phyloP scores from a whole-genome alignment of 2,888 invertebrate species.

The Dasysyrphus tricinctus region DNA sequence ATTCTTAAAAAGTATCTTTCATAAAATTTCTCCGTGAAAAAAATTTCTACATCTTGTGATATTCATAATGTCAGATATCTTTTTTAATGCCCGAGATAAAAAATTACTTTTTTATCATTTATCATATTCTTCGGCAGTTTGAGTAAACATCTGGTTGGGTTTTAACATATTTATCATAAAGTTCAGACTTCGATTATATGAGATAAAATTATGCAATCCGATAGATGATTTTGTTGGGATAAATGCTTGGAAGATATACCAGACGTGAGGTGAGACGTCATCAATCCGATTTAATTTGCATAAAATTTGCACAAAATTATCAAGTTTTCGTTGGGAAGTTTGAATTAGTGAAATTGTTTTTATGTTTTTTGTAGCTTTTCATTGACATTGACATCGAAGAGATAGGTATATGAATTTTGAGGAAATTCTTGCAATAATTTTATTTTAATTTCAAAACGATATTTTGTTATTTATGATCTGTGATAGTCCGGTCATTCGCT shows the following conservation, averaged over 20 bases:
- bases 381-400: slow-evolving; percentile 54
- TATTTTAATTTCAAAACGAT: slow-evolving; percentile 39
- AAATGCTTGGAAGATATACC: no score
- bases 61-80: no score
- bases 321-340: slow-evolving; percentile 5
- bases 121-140: slow-evolving; percentile 36
- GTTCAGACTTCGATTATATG: slow-evolving; percentile 21
- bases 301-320: slow-evolving; percentile 71
- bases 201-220: not conserved
- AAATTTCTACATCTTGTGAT: no score
- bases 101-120: not conserved
- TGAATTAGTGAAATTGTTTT: slow-evolving; percentile 50
- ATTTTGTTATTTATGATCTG: slow-evolving; percentile 18
- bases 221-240: no score
- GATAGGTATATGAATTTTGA: slow-evolving; percentile 7
- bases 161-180: not conserved
- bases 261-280: not conserved
- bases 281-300: slow-evolving; percentile 41
- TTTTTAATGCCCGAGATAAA: no score
- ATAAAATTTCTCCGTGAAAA: no score
- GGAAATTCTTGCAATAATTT: slow-evolving; percentile 27
- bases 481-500: slow-evolving; percentile 32
- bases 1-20: no score
- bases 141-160: slow-evolving; percentile 9
- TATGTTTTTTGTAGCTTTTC: slow-evolving; percentile 2